Percentiles rank a stretch among this genome's conserved stretches.
Conservation (phyloP, 2,113 vertebrate genomes). For the Camelus dromedarius region DNA sequence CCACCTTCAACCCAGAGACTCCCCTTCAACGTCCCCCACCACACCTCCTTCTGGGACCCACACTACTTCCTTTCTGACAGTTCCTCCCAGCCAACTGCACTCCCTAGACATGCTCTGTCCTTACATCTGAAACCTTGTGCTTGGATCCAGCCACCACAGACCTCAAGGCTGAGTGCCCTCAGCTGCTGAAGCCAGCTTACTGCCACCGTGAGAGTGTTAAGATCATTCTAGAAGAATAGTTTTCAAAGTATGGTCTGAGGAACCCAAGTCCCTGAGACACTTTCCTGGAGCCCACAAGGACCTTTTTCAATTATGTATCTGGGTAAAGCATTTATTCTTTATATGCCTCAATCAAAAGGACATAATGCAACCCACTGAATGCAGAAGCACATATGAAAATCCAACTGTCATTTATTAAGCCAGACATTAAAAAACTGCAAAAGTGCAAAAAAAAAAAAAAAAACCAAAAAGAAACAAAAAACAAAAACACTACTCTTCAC, state of each 20-base stretch:
- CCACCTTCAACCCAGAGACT: neutral
- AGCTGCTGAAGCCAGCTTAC: neutral
- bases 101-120: neutral
- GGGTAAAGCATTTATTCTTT: neutral
- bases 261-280: neutral
- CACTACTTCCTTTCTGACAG: neutral
- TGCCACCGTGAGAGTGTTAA: accelerated
- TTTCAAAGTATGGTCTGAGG: neutral
- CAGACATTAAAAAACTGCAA: neutral
- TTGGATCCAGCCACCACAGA: neutral
- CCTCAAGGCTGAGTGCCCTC: neutral
- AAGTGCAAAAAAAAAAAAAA: neutral
- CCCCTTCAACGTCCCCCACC: neutral
- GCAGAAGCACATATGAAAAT: neutral
- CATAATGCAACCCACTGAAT: neutral
- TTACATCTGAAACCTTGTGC: neutral
- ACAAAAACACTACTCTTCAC: neutral
- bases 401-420: neutral
- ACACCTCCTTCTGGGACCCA: neutral
- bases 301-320: neutral
- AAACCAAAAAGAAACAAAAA: too few relatives aligned
- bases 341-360: neutral
- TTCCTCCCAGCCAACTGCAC: neutral
- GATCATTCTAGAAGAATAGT: neutral
- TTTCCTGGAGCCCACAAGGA: neutral